phyloP scores from a whole-genome alignment of 92 coral and sea anemone species.

The Anthopleura xanthogrammica region DNA sequence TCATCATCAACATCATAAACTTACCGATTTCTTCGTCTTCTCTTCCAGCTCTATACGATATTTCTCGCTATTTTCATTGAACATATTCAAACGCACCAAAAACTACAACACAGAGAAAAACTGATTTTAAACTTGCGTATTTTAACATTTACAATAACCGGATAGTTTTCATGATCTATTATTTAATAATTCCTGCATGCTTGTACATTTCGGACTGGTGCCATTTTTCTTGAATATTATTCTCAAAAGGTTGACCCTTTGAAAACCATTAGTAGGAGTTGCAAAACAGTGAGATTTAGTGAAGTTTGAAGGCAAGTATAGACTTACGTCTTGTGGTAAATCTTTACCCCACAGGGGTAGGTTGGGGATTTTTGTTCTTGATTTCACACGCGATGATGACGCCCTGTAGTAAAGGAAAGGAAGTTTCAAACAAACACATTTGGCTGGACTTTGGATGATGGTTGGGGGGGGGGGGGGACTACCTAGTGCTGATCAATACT shows the following conservation, averaged over 20 bases:
- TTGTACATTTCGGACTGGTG: too few species aligned
- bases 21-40: conserved; percentile 87
- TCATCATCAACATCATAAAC: background rate
- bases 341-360: conserved; percentile 97
- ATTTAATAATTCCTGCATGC: too few species aligned
- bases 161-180: too few species aligned
- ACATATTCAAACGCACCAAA: conserved; percentile 86
- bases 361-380: conserved; percentile 68
- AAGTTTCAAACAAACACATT: background rate
- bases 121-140: background rate
- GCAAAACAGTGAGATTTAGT: too few species aligned
- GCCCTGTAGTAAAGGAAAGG: background rate
- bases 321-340: conserved; percentile 91
- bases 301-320: too few species aligned
- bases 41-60: conserved; percentile 86
- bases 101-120: conserved; percentile 57
- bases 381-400: conserved; percentile 15
- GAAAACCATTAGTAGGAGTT: too few species aligned
- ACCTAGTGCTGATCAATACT: too few species aligned
- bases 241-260: too few species aligned
- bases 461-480: too few species aligned
- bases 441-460: background rate
- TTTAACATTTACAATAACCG: too few species aligned
- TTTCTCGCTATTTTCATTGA: conserved; percentile 85
- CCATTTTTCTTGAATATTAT: too few species aligned